Evolutionary conservation across 2,797 vertebrate species (phyloP).

Genomic region (Coilia nasus): DNA sequence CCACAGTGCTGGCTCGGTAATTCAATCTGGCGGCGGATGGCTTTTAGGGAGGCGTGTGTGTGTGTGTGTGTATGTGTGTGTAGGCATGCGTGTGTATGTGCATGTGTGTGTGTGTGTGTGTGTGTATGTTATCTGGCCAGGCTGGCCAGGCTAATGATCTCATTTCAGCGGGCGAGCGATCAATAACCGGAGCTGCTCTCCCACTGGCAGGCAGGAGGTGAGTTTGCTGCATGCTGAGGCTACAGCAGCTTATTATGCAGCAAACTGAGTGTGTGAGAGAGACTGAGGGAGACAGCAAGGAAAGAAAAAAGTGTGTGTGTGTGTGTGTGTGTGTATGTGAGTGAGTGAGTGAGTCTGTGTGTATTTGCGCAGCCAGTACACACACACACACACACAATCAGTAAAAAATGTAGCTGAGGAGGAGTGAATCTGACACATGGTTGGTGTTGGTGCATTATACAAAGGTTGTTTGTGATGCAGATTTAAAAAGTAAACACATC

Average conservation of each 20-base stretch:
- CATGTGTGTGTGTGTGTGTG: too few species aligned
- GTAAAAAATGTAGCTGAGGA: too few species aligned
- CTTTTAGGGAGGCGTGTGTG: too few species aligned
- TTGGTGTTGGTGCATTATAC: too few species aligned
- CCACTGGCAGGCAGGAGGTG: background rate
- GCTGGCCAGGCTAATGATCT: constrained; percentile 1
- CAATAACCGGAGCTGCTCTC: background rate
- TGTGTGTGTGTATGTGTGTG: too few species aligned
- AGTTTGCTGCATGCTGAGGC: background rate
- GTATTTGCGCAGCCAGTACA: too few species aligned
- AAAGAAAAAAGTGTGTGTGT: background rate
- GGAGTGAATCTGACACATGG: too few species aligned
- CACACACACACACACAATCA: too few species aligned
- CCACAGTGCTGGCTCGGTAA: background rate
- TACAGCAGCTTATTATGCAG: background rate
- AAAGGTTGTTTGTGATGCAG: too few species aligned
- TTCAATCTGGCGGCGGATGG: background rate
- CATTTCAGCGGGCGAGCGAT: background rate
- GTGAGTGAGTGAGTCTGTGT: too few species aligned
- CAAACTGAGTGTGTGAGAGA: background rate
- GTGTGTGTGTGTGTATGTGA: background rate
- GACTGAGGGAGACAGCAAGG: background rate
- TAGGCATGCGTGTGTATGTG: too few species aligned
- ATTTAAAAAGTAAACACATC: too few species aligned
- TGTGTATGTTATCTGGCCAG: background rate